A percentile compares a stretch with the other conserved stretches of the same genome.
These are phyloP conservation scores for Muscicapa striata DNA, from an alignment of 2,797 vertebrate genomes.

Conservation along the genomic window DNA sequence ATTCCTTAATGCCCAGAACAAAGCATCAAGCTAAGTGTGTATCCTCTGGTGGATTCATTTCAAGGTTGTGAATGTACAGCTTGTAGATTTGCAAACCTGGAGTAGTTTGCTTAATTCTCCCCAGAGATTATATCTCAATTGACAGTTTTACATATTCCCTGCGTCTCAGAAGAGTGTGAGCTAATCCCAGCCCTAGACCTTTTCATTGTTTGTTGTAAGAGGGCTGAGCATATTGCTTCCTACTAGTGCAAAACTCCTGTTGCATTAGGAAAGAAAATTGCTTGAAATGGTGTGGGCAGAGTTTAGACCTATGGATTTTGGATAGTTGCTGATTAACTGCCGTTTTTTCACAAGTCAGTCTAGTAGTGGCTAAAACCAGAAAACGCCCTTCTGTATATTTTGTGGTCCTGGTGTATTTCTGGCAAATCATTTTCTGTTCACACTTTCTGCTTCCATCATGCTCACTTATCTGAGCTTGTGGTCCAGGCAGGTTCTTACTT, in stretches of 20 bases:
- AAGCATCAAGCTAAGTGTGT: not conserved
- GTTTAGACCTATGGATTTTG: not conserved
- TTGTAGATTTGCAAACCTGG: slow-evolving; percentile 7
- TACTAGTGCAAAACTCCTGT: not conserved
- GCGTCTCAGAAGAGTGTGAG: not conserved
- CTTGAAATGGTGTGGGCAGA: not conserved
- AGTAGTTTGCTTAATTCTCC: slow-evolving; percentile 33
- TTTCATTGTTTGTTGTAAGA: not conserved
- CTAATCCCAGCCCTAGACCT: not conserved
- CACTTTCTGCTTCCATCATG: not conserved
- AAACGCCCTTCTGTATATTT: not conserved
- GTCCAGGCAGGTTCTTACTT: not conserved
- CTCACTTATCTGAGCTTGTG: not conserved
- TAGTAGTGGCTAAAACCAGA: not conserved
- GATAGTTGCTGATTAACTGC: not conserved
- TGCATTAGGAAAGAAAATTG: not conserved
- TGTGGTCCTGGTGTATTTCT: not conserved
- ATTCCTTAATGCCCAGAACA: not conserved
- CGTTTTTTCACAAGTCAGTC: not conserved
- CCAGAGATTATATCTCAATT: slow-evolving; percentile 3
- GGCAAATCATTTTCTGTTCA: not conserved
- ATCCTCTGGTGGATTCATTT: not conserved
- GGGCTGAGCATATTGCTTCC: not conserved
- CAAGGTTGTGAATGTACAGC: slow-evolving; percentile 10
- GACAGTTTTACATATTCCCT: not conserved